Base-by-base conservation (phyloP, 2,797 vertebrate genomes). In the Leontopithecus rosalia region DNA sequence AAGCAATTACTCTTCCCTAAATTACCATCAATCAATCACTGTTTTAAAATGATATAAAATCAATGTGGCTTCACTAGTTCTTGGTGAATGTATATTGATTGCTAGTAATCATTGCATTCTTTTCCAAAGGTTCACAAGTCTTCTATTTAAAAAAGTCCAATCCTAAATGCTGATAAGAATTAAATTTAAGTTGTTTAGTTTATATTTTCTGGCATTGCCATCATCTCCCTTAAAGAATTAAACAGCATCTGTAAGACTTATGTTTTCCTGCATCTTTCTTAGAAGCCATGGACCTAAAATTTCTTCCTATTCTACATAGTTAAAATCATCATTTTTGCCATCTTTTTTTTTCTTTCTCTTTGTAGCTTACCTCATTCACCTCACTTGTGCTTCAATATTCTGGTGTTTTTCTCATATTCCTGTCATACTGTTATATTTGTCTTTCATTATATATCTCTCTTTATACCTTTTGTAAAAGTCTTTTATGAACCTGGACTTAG, bases 381-480 rank as follows among this genome's bases (percentile, higher is more conserved):
- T 92, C 30, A 79, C 79, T 67, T 94, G 36, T 70, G 33, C 67
- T 92, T 90, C 86, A 70, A 52, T 14, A 7, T 93, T 90, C 30
- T 55, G 26, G 36, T 85, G 24, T 20, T 92, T 88, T 91, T 92
- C 64, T 96, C 90, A 88, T 19, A 93, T 81, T 89, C 30, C 13
- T 64, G 39, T 33, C 57, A 92, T 58, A 86, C 36, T 97, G 91
- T 92, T 80, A 91, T 92, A 91, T 33, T 91, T 58, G 82, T 86
- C n/a, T 86, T 91, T 70, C 43, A 91, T 96, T 93, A 48, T 75
- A 95, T 73, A 41, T 87, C 81, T 82, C 52, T 86, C 73, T 95
- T 93, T 94, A 81, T 41, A 67, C 77, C 52, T 95, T 97, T 96
- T 95, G 12, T 86, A 57, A 92, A 95, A 83, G 57, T 80, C 39